Evolutionary conservation across 2,113 vertebrate species (phyloP), one percentile per base, ranked within the genome.

Genomic region (Neomonachus schauinslandi): DNA sequence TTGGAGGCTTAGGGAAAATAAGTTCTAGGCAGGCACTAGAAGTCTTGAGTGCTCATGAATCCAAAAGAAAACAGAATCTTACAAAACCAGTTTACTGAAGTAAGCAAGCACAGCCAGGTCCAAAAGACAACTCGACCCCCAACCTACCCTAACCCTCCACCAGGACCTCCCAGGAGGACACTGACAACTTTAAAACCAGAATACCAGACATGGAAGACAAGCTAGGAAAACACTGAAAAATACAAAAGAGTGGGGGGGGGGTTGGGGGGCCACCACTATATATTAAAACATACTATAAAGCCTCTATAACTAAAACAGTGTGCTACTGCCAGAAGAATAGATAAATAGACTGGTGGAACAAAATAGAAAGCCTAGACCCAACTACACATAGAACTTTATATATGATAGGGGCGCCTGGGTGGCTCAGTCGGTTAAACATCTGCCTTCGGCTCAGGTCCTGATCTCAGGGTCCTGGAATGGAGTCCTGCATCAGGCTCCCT

Each of bases 141-240:
- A 82, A 16, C 16, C 39, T 21, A 86, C 39, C 55, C 39, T 3
- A 19, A 63, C 13, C 69, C 5, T 94, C 57, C 21, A 74, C 76
- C 28, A 92, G 28, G 39, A 76, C 57, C 55, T 51, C 55, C 69
- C 42, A 63, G 49, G 72, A 82, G 8, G 67, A 33, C 51, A 61
- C 7, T 83, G 67, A 93, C 61, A 42, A 79, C 71, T 28, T 95
- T 57, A 81, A 69, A 39, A 76, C 67, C 19, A 92, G 33, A 81
- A 31, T 80, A 33, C 36, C 63, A 74, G 72, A 53, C 72, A 85
- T n/a, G 9, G 15, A 76, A 79, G 39, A 82, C 72, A 65, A 95
- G 31, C 19, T 72, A 97, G 46, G 36, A 71, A 97, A 95, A 93
- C 51, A 92, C 9, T 67, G 39, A 76, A 86, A 89, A 42, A 28